Base-by-base conservation (phyloP, 37 sponge, comb jelly and placozoan genomes). In the Oopsacas minuta region DNA sequence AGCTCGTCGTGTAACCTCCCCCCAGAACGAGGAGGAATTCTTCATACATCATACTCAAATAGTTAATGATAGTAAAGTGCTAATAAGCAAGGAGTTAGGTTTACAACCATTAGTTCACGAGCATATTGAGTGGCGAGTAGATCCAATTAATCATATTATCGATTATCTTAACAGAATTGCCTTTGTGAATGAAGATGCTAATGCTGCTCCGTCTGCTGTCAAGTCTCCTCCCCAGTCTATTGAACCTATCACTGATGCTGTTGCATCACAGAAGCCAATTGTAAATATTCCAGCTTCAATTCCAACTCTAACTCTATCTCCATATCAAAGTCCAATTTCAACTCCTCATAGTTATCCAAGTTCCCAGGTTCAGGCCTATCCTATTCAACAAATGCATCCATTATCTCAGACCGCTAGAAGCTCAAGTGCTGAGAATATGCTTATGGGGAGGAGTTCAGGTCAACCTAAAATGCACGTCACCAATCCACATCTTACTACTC, bases 101-200 rank as follows among this genome's bases (percentile, higher is more conserved):
- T 34, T 61, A 12, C 75, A 61, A 34, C 75, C 75, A 12, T 34
- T 61, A 3, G 75, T 61, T 34, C 75, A 61, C 75, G 75, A 61
- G 75, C 75, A 61, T 61, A 61, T 61, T 34, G 75, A 61, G 75
- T 61, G 75, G 75, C 75, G 75, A 61, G 75, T 61, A 25, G 75
- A 61, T 12, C 75, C 75, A 10, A 61, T 61, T 34, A 61, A 61
- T 12, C 75, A 61, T 12, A 61, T 61, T n/a, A 61, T 61, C 7
- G 75, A 61, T 61, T n/a, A 32, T 12, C 75, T 61, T 3, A 61
- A 61, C 22, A 61, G 75, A n/a, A 61, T 61, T 61, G 75, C 75
- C 28, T 61, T 61, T n/a, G 75, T 61, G 22, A 61, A 61, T 61
- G 75, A 61, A 61, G 75, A 61, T n/a, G 75, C 75, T 10, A 61